phyloP scores from a whole-genome alignment of 2,888 invertebrate genomes.

The Coremacera marginata region DNA sequence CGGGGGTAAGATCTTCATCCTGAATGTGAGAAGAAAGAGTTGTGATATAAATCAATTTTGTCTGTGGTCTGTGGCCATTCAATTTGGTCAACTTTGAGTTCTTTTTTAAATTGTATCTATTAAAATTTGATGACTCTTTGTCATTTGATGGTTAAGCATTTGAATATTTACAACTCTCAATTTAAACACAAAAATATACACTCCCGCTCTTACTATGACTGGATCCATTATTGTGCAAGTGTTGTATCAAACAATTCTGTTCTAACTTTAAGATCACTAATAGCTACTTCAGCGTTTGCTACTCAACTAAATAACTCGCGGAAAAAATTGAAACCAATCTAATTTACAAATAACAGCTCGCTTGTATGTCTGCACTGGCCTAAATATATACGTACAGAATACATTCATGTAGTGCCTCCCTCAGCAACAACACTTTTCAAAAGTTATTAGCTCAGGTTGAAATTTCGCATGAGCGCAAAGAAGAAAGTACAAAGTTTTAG shows the following conservation, averaged over 20 bases:
- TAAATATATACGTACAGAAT: constrained; percentile 38
- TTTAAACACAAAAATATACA: background rate
- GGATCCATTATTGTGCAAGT: constrained; percentile 52
- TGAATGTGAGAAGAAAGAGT: constrained; percentile 58
- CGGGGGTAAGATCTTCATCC: constrained; percentile 91
- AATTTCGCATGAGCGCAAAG: constrained; percentile 43
- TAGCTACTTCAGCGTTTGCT: constrained; percentile 55
- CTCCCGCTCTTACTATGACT: constrained; percentile 55
- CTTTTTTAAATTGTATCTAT: no score
- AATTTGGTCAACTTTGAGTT: no score
- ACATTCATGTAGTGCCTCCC: constrained; percentile 34
- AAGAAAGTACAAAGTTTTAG: constrained; percentile 34
- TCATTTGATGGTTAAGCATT: no score
- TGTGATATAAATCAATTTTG: background rate
- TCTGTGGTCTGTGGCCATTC: no score
- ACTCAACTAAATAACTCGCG: constrained; percentile 51
- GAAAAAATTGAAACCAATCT: constrained; percentile 37
- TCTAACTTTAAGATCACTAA: constrained; percentile 55
- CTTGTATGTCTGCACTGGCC: constrained; percentile 8
- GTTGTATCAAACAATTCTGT: constrained; percentile 41
- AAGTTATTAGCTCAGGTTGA: constrained; percentile 60
- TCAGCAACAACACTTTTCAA: constrained; percentile 55
- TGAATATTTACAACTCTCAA: background rate
- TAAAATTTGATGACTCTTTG: no score
- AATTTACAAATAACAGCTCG: constrained; percentile 30